Evolutionary conservation across 1,140 invertebrate species (phyloP).

Genomic region (Lordiphosa collinella): DNA sequence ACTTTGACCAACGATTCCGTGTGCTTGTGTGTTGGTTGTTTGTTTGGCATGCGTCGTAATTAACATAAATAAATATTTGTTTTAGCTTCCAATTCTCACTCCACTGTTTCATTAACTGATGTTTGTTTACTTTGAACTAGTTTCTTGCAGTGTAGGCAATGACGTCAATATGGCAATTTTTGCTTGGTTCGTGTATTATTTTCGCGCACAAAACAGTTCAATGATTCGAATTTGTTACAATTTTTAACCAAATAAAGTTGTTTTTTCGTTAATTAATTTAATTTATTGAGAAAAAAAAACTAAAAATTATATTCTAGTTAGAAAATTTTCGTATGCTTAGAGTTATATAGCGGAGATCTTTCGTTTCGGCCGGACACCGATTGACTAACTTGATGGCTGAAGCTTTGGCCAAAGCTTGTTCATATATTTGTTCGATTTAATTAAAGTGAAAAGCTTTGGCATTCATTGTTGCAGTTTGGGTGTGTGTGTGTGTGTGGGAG

Average conservation of each 20-base stretch:
- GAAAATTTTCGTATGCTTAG: slow-evolving; percentile 58
- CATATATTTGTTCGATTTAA: slow-evolving; percentile 54
- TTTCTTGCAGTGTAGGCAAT: slow-evolving; percentile 60
- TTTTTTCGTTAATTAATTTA: slow-evolving; percentile 6
- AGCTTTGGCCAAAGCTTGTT: slow-evolving; percentile 62
- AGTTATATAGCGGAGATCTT: slow-evolving; percentile 67
- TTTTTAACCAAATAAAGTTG: slow-evolving; percentile 6
- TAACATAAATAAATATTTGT: slow-evolving; percentile 30
- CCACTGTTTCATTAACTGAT: slow-evolving; percentile 11
- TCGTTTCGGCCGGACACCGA: slow-evolving; percentile 80
- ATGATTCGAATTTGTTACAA: slow-evolving; percentile 28
- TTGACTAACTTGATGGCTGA: slow-evolving; percentile 60
- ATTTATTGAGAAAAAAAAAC: slow-evolving; percentile 25
- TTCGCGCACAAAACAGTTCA: slow-evolving; percentile 38
- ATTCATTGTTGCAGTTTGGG: slow-evolving; percentile 56
- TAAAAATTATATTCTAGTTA: slow-evolving; percentile 42
- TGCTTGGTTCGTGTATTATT: slow-evolving; percentile 16
- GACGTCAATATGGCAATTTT: slow-evolving; percentile 57
- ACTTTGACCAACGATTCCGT: slow-evolving; percentile 39
- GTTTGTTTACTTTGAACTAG: slow-evolving; percentile 17
- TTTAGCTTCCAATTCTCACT: slow-evolving; percentile 39
- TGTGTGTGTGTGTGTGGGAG: slow-evolving; percentile 1
- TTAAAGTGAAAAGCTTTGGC: slow-evolving; percentile 60
- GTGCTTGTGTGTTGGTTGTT: too few relatives aligned
- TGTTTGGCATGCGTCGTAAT: slow-evolving; percentile 37